These are phyloP conservation scores for Leptonema lineaticorne DNA, from an alignment of 1,140 invertebrate species.

Conservation along the genomic window DNA sequence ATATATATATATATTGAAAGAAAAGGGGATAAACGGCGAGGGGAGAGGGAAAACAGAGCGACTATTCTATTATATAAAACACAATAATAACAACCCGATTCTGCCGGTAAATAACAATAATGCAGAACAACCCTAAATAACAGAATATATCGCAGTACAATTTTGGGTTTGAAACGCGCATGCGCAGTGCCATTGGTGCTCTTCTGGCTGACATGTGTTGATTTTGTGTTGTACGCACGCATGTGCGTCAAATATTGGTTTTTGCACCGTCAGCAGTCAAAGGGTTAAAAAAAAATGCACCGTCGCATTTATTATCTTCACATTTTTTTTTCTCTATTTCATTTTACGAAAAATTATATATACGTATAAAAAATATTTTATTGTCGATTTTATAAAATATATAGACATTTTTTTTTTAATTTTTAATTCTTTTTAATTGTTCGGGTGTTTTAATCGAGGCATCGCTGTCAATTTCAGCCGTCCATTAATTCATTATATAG, in stretches of 20 bases:
- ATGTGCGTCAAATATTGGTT: background rate
- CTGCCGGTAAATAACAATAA: background rate
- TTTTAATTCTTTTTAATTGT: background rate
- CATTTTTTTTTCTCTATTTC: no score
- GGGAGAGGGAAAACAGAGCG: background rate
- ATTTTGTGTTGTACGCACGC: background rate
- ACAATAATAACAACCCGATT: conserved; percentile 12
- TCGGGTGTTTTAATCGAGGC: background rate
- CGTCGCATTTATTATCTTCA: no score
- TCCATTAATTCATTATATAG: background rate
- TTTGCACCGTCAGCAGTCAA: background rate
- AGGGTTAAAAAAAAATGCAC: no score
- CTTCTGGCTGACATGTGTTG: background rate
- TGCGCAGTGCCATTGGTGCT: background rate
- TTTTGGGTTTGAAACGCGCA: background rate
- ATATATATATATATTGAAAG: no score
- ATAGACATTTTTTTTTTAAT: background rate
- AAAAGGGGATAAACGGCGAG: no score
- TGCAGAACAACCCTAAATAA: background rate
- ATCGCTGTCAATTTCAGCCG: background rate
- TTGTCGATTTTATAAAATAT: no score
- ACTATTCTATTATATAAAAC: background rate
- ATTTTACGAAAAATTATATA: background rate
- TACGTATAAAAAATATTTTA: background rate
- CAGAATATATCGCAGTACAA: no score